Percentiles rank a stretch among this genome's conserved stretches.
These are phyloP conservation scores for Pectinophora gossypiella DNA, from an alignment of 1,140 invertebrate genomes.

Conservation along the genomic window DNA sequence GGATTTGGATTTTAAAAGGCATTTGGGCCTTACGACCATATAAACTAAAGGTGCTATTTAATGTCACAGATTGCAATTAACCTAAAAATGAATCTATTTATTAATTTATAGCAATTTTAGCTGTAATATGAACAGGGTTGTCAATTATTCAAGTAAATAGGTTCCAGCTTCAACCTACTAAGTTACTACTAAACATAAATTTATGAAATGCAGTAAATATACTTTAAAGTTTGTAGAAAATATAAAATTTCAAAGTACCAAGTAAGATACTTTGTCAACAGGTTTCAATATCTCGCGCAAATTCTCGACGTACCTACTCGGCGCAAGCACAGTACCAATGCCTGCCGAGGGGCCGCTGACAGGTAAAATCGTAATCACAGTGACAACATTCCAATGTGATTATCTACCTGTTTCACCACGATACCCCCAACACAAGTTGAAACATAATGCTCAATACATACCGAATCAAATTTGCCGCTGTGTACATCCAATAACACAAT, in stretches of 20 bases:
- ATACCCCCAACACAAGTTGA: conserved; percentile 11
- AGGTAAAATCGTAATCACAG: conserved; percentile 2
- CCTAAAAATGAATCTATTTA: too few species aligned
- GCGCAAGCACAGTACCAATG: neutral
- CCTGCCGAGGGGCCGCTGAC: neutral
- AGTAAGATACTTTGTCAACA: too few species aligned
- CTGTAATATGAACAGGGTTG: too few species aligned
- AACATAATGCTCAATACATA: conserved; percentile 6
- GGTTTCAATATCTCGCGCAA: neutral
- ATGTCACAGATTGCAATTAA: too few species aligned
- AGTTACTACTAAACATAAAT: neutral
- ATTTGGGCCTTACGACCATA: too few species aligned
- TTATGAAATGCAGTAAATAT: neutral
- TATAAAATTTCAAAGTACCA: too few species aligned
- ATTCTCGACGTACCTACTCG: neutral
- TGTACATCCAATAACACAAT: neutral
- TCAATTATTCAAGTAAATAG: too few species aligned
- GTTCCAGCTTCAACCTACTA: too few species aligned
- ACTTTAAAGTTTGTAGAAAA: neutral
- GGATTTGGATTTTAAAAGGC: too few species aligned
- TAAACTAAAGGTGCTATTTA: too few species aligned
- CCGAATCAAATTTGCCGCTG: neutral
- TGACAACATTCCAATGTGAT: conserved; percentile 4
- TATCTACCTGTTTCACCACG: neutral
- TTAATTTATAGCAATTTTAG: too few species aligned